Base-by-base conservation (phyloP, 2,113 vertebrate genomes). In the Channa maculata region DNA sequence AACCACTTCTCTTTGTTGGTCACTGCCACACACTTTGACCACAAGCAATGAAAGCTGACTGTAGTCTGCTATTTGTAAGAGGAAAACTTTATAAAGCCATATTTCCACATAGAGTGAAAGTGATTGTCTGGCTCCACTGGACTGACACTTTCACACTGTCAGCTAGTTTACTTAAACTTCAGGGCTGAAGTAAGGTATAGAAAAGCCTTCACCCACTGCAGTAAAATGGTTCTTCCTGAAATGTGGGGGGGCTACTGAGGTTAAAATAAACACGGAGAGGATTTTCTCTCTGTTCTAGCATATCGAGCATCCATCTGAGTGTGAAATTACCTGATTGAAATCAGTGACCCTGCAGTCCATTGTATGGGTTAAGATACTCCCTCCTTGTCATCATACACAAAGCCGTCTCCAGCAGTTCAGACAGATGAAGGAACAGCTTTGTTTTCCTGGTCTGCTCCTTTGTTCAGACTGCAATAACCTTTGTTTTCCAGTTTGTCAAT, bases 281-380 rank as follows among this genome's bases (percentile, higher is more conserved):
- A 75, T 70, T 73, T 50, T 78, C 69, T 54, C 64, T 48, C 33
- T 41, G 69, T 72, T 71, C 71, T 68, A 46, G 63, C 36, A 63
- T 67, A 85, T 84, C 84, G 80, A 82, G 85, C 41, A 71, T 70
- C 75, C 65, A 77, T 43, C 53, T 75, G 50, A 57, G 80, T 79
- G 71, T 86, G 85, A 87, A 87, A 87, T 89, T 87, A 87, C 83
- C 39, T 79, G 69, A 86, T 64, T 75, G 60, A 58, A 85, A 80
- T 74, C 84, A 72, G 65, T 33, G 44, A 37, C 45, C 57, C 62
- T 65, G 49, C 78, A 71, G 68, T 77, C 76, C 58, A 24, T 24
- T 1, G 24, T 24, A 77, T 59, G 71, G 48, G 74, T 71, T 64
- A 61, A 81, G 65, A 86, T 37, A 48, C 61, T 41, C 44, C 41